Evolutionary conservation across 1,140 invertebrate species (phyloP), one percentile per base, ranked within the genome.

Genomic region (Hydropsyche tenuis): DNA sequence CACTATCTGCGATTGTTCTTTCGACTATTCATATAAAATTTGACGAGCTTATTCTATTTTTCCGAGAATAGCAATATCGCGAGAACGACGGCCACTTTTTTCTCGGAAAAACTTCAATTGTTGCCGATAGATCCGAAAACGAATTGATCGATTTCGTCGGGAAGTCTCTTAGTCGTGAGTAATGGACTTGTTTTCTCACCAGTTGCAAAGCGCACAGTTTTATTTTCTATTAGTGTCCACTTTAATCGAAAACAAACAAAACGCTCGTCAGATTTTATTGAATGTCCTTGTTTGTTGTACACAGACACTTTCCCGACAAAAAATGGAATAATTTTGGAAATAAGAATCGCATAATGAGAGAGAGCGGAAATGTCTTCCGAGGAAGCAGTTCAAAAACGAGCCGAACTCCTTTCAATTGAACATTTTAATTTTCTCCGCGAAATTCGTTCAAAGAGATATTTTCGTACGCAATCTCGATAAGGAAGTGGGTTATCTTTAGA

Each of bases 231-330:
- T 66, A 66, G 30, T 22, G 60, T 22, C 60, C 25, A 63, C 42
- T 46, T 68, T 68, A 68, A 68, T 68, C 43, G 65, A 48, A 48
- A 48, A 25, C 45, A 68, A 68, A 68, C 45, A 68, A 68, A 68
- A 68, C 37, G 42, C 37, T 68, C 65, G 65, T 68, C 43, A 68
- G 48, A 27, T 68, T 68, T 68, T 68, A 68, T 68, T 68, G 9
- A 23, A 68, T 68, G 23, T 68, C 43, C 65, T 68, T 68, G 65
- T 68, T 68, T 68, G 63, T 53, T 53, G 16, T 53, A 18, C 48
- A n/a, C 45, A 9, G 51, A 20, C 51, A 53, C 51, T 20, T 53
- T 53, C 22, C 14, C 18, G 18, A 60, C 20, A 60, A 22, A 48
- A 48, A 48, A 60, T 27, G 56, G 22, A 25, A 60, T 22, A 23